A percentile compares a stretch with the other conserved stretches of the same genome.
phyloP scores from a whole-genome alignment of 2,888 invertebrate species.

The Brenthis daphne region DNA sequence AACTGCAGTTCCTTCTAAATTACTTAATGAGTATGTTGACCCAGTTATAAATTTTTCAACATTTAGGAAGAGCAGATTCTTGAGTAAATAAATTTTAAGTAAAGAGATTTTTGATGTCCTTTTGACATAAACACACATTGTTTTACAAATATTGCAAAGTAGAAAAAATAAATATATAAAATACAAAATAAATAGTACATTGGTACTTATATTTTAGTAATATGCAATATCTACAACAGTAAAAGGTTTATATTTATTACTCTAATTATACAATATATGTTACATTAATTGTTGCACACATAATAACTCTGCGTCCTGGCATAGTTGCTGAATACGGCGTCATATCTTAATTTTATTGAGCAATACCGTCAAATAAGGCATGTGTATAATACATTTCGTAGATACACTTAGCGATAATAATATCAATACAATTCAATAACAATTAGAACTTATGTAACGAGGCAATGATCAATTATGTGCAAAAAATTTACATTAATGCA shows the following conservation, averaged over 20 bases:
- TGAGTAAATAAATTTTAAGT: too few relatives aligned
- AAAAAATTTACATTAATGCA: background rate
- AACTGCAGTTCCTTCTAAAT: too few relatives aligned
- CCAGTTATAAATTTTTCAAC: too few relatives aligned
- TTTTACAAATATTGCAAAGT: too few relatives aligned
- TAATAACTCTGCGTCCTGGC: slow-evolving; percentile 6
- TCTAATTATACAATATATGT: background rate
- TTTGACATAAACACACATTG: too few relatives aligned
- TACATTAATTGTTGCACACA: slow-evolving; percentile 9
- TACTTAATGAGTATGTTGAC: too few relatives aligned
- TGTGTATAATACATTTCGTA: slow-evolving; percentile 19
- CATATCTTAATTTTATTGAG: slow-evolving; percentile 27
- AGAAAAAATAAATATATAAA: too few relatives aligned
- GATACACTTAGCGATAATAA: slow-evolving; percentile 17
- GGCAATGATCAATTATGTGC: slow-evolving; percentile 14
- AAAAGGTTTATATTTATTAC: background rate
- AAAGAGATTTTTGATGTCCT: too few relatives aligned
- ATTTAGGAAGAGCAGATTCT: too few relatives aligned
- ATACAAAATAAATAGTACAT: background rate
- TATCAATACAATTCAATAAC: slow-evolving; percentile 20
- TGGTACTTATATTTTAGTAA: slow-evolving; percentile 4
- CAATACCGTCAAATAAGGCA: slow-evolving; percentile 27
- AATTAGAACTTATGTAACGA: slow-evolving; percentile 25
- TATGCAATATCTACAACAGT: background rate
- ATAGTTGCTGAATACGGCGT: slow-evolving; percentile 16